Evolutionary conservation across 1,140 invertebrate species (phyloP).

Genomic region (Cydia splendana): DNA sequence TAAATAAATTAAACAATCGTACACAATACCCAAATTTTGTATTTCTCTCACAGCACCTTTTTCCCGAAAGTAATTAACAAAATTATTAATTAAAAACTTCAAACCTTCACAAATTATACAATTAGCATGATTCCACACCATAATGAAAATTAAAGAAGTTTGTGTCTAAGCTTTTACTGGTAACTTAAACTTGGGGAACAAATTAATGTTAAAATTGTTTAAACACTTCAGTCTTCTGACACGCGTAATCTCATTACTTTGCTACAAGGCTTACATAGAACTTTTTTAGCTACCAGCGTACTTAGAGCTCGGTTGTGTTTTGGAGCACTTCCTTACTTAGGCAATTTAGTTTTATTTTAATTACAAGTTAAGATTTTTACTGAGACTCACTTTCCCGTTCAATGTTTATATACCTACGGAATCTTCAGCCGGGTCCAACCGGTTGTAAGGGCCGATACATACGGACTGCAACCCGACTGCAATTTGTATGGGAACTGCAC

Average conservation of each 20-base stretch:
- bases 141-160: constrained; percentile 30
- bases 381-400: too few species aligned
- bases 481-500: too few species aligned
- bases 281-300: neutral
- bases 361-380: too few species aligned
- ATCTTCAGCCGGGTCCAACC: too few species aligned
- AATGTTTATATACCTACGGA: too few species aligned
- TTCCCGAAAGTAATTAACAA: constrained; percentile 15
- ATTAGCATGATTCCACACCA: constrained; percentile 14
- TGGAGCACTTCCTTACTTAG: too few species aligned
- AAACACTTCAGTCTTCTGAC: neutral
- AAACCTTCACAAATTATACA: constrained; percentile 20
- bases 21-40: neutral
- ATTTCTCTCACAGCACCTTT: neutral
- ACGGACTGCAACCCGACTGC: too few species aligned
- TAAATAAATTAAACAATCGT: neutral
- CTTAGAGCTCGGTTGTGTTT: neutral
- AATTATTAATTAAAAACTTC: constrained; percentile 4
- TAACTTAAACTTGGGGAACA: neutral
- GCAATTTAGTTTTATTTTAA: neutral
- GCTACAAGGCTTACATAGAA: neutral
- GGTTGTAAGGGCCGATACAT: too few species aligned
- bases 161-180: constrained; percentile 8
- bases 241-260: constrained; percentile 19
- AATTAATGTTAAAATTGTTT: constrained; percentile 25